A percentile compares a stretch with the other conserved stretches of the same genome.
phyloP scores from a whole-genome alignment of 2,113 vertebrate species.

The Carassius auratus region DNA sequence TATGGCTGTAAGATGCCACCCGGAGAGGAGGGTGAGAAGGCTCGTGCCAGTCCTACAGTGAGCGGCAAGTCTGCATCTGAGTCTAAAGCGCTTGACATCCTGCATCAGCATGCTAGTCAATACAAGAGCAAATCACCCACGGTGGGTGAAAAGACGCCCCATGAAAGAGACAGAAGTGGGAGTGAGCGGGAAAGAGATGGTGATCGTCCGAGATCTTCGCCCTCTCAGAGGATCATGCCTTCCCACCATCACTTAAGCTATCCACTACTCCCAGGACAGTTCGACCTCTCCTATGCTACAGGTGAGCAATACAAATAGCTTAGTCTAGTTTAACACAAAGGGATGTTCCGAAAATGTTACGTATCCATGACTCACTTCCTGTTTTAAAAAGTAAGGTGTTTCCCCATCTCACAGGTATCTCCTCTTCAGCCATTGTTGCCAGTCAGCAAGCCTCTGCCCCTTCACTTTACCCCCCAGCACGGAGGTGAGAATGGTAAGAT shows the following conservation, averaged over 20 bases:
- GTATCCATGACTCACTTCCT: neutral
- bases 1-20: constrained; percentile 89
- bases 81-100: constrained; percentile 96
- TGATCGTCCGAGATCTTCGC: constrained; percentile 86
- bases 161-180: constrained; percentile 86
- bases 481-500: constrained; percentile 92
- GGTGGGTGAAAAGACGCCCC: constrained; percentile 83
- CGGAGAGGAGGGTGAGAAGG: constrained; percentile 90
- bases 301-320: constrained; percentile 72
- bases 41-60: constrained; percentile 91
- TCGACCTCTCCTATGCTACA: constrained; percentile 94
- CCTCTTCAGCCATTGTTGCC: constrained; percentile 94
- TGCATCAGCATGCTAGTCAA: constrained; percentile 97
- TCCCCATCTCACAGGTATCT: constrained; percentile 79
- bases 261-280: constrained; percentile 92
- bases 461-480: constrained; percentile 86
- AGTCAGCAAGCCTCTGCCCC: constrained; percentile 87
- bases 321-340: neutral
- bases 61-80: constrained; percentile 89
- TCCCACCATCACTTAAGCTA: constrained; percentile 95
- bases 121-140: constrained; percentile 99
- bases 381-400: neutral
- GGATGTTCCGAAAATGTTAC: neutral
- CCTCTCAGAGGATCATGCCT: constrained; percentile 95
- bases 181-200: constrained; percentile 76